phyloP scores from a whole-genome alignment of 2,113 vertebrate species.

The Crypturellus undulatus region DNA sequence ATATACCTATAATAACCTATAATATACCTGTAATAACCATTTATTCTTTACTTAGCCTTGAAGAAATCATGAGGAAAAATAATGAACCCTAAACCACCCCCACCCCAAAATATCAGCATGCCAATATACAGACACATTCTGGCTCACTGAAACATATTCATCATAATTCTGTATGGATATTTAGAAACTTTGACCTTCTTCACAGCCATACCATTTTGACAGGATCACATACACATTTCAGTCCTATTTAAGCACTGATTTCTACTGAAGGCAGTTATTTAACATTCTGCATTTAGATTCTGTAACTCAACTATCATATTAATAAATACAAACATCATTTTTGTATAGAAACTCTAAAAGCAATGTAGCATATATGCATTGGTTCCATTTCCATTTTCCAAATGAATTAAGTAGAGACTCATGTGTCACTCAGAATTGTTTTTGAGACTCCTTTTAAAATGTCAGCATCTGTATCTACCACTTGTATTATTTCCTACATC shows the following conservation, averaged over 20 bases:
- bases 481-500: constrained; percentile 22
- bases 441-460: neutral
- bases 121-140: neutral
- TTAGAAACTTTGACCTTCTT: neutral
- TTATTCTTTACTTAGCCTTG: neutral
- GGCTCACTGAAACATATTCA: neutral
- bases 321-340: neutral
- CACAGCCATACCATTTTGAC: neutral
- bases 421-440: neutral
- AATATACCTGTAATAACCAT: neutral
- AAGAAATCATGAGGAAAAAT: neutral
- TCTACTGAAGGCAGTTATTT: neutral
- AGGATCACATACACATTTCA: neutral
- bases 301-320: neutral
- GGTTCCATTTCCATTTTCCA: neutral
- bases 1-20: neutral
- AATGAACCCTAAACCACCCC: neutral
- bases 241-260: neutral
- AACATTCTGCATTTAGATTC: neutral
- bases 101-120: neutral
- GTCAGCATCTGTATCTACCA: neutral
- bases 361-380: neutral
- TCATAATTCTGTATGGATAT: neutral
- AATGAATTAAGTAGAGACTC: neutral
- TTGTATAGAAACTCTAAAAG: neutral